Conservation (phyloP, 37 sponge, comb jelly and placozoan species). For the Aplysina aerophoba region DNA sequence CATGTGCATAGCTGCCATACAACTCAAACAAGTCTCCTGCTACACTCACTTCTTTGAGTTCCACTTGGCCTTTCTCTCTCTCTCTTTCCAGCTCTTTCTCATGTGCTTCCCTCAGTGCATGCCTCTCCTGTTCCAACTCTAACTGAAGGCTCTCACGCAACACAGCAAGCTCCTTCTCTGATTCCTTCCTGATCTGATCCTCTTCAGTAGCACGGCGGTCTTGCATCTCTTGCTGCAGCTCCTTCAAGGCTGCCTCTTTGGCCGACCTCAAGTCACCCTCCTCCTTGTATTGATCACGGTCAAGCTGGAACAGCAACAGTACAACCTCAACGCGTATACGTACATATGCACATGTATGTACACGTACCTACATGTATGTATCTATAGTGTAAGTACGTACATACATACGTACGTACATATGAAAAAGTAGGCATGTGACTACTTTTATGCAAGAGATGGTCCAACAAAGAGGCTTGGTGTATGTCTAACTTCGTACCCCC, state of each 20-base stretch:
- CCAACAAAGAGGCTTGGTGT: too few relatives aligned
- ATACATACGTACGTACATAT: too few relatives aligned
- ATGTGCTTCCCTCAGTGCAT: not conserved
- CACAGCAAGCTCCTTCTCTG: not conserved
- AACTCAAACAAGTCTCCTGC: not conserved
- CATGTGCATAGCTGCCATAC: not conserved
- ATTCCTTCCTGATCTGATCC: not conserved
- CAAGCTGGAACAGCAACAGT: not conserved
- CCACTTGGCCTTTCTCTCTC: not conserved
- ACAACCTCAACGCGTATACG: too few relatives aligned
- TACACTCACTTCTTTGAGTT: not conserved
- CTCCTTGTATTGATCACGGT: constrained; percentile 12
- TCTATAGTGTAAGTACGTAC: too few relatives aligned
- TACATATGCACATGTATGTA: not conserved
- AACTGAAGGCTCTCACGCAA: not conserved
- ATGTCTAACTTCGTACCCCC: too few relatives aligned
- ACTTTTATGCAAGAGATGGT: too few relatives aligned
- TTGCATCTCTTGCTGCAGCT: constrained; percentile 7
- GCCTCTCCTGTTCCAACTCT: constrained; percentile 29
- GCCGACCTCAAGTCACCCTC: not conserved
- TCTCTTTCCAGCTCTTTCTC: not conserved
- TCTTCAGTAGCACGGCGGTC: not conserved
- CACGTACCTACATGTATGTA: not conserved
- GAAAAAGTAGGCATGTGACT: too few relatives aligned
- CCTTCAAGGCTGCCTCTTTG: not conserved